Conservation (phyloP, 2,888 invertebrate species). For the Atrina japonica region DNA sequence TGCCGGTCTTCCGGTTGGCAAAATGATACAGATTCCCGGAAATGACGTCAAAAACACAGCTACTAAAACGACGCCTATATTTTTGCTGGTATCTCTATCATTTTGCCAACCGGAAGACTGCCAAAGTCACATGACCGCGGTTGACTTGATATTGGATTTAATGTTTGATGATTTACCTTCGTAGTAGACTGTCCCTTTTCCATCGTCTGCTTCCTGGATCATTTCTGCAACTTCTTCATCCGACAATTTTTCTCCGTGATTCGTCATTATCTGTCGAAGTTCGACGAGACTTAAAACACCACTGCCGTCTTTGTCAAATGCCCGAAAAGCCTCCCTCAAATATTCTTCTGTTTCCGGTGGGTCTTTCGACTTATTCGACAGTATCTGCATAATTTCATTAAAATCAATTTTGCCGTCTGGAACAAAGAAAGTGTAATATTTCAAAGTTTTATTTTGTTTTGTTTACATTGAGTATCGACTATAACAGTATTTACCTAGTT, state of each 20-base stretch:
- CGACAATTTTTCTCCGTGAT: slow-evolving; percentile 99
- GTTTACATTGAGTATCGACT: too few species aligned
- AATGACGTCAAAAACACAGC: too few species aligned
- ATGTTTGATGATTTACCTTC: slow-evolving; percentile 48
- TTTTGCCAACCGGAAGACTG: too few species aligned
- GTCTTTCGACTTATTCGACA: slow-evolving; percentile 32
- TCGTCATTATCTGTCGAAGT: slow-evolving; percentile 99
- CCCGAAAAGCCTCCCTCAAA: slow-evolving; percentile 96
- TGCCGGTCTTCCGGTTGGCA: too few species aligned
- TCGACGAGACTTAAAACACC: slow-evolving; percentile 99
- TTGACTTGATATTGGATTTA: too few species aligned
- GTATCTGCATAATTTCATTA: slow-evolving; percentile 77
- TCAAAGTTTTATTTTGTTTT: too few species aligned
- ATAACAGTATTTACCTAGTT: too few species aligned
- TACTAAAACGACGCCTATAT: too few species aligned
- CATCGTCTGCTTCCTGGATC: slow-evolving; percentile 99
- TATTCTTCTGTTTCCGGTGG: slow-evolving; percentile 36
- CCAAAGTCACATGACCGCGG: too few species aligned
- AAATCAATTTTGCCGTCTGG: slow-evolving; percentile 23
- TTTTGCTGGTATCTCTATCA: too few species aligned
- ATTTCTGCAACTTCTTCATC: slow-evolving; percentile 99
- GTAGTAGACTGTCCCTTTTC: slow-evolving; percentile 81
- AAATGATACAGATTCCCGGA: too few species aligned
- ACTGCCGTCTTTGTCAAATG: slow-evolving; percentile 99
- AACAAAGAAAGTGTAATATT: too few species aligned